These are phyloP conservation scores for Pemphigus obesinymphae DNA, from an alignment of 1,140 invertebrate species.

Conservation along the genomic window DNA sequence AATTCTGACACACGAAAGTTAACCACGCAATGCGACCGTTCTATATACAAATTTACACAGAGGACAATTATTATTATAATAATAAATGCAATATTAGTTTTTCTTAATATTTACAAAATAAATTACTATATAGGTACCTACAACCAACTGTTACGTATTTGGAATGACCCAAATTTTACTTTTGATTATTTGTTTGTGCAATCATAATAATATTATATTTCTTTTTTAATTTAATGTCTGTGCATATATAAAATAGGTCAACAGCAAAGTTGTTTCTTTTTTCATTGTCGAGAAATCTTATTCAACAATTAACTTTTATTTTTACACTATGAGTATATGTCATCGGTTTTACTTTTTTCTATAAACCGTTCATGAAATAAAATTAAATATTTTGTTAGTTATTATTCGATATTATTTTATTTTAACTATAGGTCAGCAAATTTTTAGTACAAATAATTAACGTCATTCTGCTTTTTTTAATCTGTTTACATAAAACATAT, in stretches of 20 bases:
- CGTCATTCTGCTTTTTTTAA: not conserved
- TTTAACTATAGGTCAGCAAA: not conserved
- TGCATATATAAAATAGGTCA: not conserved
- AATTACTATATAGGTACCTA: not conserved
- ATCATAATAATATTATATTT: not conserved
- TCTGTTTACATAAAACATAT: not conserved
- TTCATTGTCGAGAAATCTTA: not conserved
- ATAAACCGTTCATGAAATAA: not conserved
- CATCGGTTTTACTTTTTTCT: not conserved
- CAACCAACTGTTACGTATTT: not conserved
- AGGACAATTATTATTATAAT: too few relatives aligned
- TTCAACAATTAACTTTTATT: not conserved
- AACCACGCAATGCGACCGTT: too few relatives aligned
- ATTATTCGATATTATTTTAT: too few relatives aligned
- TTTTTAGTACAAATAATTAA: not conserved
- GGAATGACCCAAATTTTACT: not conserved
- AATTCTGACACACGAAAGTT: not conserved
- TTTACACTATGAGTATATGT: not conserved
- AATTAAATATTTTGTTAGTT: not conserved
- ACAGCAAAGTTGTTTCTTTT: not conserved
- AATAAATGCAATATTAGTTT: not conserved
- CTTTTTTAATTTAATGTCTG: not conserved
- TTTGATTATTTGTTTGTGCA: not conserved
- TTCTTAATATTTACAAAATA: not conserved
- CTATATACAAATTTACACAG: not conserved